A percentile compares a stretch with the other conserved stretches of the same genome.
Conservation (phyloP, 2,797 vertebrate genomes). For the Brachyalestes nurse region DNA sequence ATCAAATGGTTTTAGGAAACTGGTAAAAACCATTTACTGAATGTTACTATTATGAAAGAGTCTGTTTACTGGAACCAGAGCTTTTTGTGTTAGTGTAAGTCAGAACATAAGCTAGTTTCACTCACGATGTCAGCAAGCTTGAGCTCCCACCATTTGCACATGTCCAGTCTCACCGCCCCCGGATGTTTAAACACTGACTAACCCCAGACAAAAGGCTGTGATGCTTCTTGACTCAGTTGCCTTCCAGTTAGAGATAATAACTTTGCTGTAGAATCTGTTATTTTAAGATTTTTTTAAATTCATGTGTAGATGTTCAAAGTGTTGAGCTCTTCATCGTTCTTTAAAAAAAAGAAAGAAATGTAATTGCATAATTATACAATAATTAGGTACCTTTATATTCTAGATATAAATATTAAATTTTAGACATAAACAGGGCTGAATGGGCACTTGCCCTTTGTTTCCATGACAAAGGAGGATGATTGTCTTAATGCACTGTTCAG, state of each 20-base stretch:
- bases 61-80: not conserved
- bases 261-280: not conserved
- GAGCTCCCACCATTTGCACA: not conserved
- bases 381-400: too few species aligned
- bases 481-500: too few species aligned
- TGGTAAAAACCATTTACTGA: not conserved
- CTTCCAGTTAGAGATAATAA: not conserved
- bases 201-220: not conserved
- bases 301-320: too few species aligned
- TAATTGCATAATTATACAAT: too few species aligned
- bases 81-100: constrained; percentile 5
- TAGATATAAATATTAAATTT: not conserved
- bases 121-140: not conserved
- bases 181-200: not conserved
- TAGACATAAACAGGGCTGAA: too few species aligned
- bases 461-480: too few species aligned
- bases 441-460: too few species aligned
- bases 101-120: not conserved
- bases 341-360: not conserved
- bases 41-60: not conserved
- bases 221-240: not conserved
- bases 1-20: not conserved
- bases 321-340: not conserved
- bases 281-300: too few species aligned
- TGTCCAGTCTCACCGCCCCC: not conserved